phyloP scores from a whole-genome alignment of 1,140 invertebrate genomes.

The Drosophila kepulauana region DNA sequence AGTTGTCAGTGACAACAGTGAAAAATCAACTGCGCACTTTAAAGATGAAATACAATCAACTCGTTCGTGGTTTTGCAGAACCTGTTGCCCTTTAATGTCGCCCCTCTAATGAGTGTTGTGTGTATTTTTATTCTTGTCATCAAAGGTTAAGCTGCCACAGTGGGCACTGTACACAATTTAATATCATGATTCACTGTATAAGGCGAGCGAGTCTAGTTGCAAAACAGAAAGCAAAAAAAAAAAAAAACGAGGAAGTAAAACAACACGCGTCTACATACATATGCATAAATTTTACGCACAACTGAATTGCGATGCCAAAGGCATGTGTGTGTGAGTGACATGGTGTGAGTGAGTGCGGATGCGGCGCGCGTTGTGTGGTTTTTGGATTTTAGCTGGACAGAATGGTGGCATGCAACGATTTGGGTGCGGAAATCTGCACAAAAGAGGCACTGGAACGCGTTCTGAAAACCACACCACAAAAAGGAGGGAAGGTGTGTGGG shows the following conservation, averaged over 20 bases:
- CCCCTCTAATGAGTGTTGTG: conserved; percentile 28
- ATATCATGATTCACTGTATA: conserved; percentile 48
- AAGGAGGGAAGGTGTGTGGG: too few species aligned
- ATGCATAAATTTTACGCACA: conserved; percentile 78
- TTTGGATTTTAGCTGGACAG: conserved; percentile 11
- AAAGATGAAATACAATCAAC: neutral
- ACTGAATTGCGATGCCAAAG: conserved; percentile 61
- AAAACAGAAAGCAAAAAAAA: neutral
- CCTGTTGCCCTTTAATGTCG: conserved; percentile 20
- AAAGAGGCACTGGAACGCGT: conserved; percentile 51
- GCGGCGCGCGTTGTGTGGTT: conserved; percentile 44
- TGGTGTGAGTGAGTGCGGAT: conserved; percentile 23
- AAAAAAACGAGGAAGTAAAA: conserved; percentile 16
- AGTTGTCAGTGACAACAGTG: neutral
- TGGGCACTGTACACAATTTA: conserved; percentile 39
- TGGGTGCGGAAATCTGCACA: conserved; percentile 76
- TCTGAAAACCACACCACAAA: conserved; percentile 40
- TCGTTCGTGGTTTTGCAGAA: neutral
- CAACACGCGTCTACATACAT: conserved; percentile 53
- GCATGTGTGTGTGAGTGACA: conserved; percentile 10
- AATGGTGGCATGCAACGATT: conserved; percentile 49
- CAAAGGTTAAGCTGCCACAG: conserved; percentile 40
- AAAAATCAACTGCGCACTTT: neutral
- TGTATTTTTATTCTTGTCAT: conserved; percentile 6
- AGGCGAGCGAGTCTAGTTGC: conserved; percentile 14